Percentiles rank a stretch among this genome's conserved stretches.
These are phyloP conservation scores for Sebastes iracundus DNA, from an alignment of 2,797 vertebrate species.

Conservation along the genomic window DNA sequence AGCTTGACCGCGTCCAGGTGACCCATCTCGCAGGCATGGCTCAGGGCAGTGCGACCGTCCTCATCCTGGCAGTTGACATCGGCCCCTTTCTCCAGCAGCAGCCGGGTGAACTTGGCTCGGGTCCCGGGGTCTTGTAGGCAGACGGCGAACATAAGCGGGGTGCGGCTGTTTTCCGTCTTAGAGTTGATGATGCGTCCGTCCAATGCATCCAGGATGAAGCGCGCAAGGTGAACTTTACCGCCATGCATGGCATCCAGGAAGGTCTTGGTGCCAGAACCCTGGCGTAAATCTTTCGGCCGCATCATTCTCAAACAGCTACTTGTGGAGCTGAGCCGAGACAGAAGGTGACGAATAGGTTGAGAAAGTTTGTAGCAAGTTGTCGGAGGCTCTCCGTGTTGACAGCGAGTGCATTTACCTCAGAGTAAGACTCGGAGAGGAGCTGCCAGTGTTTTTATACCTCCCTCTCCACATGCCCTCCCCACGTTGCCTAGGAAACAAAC, in stretches of 20 bases:
- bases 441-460: constrained; percentile 85
- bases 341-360: constrained; percentile 15
- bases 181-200: constrained; percentile 92
- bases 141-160: constrained; percentile 90
- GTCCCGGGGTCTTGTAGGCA: constrained; percentile 84
- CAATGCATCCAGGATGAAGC: constrained; percentile 92
- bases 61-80: constrained; percentile 89
- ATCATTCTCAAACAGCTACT: constrained; percentile 80
- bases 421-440: constrained; percentile 79
- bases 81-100: constrained; percentile 90
- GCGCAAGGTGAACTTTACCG: constrained; percentile 91
- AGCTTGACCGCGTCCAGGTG: constrained; percentile 89
- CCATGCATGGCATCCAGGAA: constrained; percentile 92
- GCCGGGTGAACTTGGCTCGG: constrained; percentile 85
- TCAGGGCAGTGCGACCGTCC: constrained; percentile 88
- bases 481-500: constrained; percentile 87
- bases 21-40: constrained; percentile 89
- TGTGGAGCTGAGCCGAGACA: constrained; percentile 22
- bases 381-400: constrained; percentile 49
- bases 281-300: constrained; percentile 90
- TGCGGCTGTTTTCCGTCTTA: constrained; percentile 88
- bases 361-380: constrained; percentile 59
- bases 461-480: constrained; percentile 81
- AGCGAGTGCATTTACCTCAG: constrained; percentile 67
- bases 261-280: constrained; percentile 91